A percentile compares a stretch with the other conserved stretches of the same genome.
phyloP scores from a whole-genome alignment of 1,140 invertebrate species.

The Drosophila nikananu region DNA sequence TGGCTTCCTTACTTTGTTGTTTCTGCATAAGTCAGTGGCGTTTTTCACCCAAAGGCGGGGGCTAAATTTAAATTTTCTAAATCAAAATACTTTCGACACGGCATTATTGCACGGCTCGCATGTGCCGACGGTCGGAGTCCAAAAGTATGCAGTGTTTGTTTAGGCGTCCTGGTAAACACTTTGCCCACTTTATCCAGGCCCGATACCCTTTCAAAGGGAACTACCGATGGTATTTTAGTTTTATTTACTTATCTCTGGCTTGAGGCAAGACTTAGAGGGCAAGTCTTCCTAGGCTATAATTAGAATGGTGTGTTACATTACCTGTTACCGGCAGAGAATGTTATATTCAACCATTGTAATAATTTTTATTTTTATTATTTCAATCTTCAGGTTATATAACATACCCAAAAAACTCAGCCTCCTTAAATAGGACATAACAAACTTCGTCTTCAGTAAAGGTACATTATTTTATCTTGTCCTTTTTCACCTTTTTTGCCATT shows the following conservation, averaged over 20 bases:
- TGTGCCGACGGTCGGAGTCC: no score
- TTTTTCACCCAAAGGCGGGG: conserved; percentile 5
- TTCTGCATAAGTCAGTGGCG: conserved; percentile 51
- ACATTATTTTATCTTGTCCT: not conserved
- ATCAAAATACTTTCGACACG: conserved; percentile 81
- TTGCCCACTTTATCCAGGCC: conserved; percentile 2
- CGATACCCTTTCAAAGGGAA: conserved; percentile 16
- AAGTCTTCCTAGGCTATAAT: no score
- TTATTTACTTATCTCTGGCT: not conserved
- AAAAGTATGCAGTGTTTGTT: conserved; percentile 76
- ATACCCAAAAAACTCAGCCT: not conserved
- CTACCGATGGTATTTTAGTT: not conserved
- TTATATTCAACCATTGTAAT: not conserved
- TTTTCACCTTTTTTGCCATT: conserved; percentile 1
- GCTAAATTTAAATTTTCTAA: conserved; percentile 73
- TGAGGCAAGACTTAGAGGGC: not conserved
- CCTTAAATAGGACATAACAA: not conserved
- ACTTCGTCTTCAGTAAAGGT: not conserved
- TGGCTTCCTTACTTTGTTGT: conserved; percentile 57
- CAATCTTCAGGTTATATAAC: not conserved
- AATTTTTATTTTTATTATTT: not conserved
- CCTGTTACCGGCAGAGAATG: not conserved
- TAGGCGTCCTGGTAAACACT: conserved; percentile 61
- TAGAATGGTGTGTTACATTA: not conserved
- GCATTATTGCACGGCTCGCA: no score